Base-by-base conservation (phyloP, 2,113 vertebrate species). In the Rhea pennata region DNA sequence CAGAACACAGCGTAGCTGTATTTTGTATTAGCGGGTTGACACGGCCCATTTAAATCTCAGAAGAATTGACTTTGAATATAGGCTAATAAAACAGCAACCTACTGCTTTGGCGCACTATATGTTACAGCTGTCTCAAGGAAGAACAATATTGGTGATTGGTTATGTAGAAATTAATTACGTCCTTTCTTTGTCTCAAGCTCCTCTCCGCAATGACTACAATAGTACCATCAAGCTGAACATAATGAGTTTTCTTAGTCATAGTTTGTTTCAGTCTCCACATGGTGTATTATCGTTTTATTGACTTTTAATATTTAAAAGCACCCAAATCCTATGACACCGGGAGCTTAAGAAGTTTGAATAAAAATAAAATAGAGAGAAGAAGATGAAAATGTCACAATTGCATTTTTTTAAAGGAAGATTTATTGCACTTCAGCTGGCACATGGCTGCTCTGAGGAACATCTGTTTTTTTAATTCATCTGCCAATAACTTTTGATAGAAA, bases 131-230 rank as follows among this genome's bases (percentile, higher is more conserved):
- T n/a, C 74, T 90, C 11, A 10, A 26, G 40, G 40, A 12, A 84
- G 61, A 82, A 50, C 97, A 88, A 50, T 80, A 67, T n/a, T 31
- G 59, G 85, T 79, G 71, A 79, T 97, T 78, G 80, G 39, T 95
- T 96, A 67, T 84, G 65, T 65, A 94, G 81, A 93, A 94, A 97
- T 97, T 88, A 96, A 91, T 88, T 40, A 88, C 74, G 75, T 64
- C 73, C 12, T 33, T 89, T 74, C 80, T 94, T 81, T 82, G 64
- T 88, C 78, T 93, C 54, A 12, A 59, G 48, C 19, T 92, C 89
- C 91, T 86, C 88, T 90, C 93, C 73, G 11, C 88, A 54, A 17
- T 36, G 65, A 93, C 77, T 95, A 58, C 78, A 93, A 46, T 8
- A 24, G 36, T 21, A 61, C n/a, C 5, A 0, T 46, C 27, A 6